Evolutionary conservation across 92 coral and sea anemone species (phyloP).

Genomic region (Nematostella vectensis): DNA sequence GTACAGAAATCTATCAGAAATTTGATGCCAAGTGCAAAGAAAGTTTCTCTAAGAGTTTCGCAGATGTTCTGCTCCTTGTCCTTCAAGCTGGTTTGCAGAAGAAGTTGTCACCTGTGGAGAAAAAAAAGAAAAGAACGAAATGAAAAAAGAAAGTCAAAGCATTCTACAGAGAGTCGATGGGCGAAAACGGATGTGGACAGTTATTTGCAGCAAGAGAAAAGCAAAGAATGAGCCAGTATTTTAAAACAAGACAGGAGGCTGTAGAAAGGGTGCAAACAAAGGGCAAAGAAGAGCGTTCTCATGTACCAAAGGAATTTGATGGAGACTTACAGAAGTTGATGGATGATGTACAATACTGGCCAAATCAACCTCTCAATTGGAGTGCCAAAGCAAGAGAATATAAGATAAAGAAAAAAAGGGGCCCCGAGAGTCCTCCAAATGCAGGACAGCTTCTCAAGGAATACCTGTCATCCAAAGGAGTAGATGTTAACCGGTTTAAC

Average conservation of each 20-base stretch:
- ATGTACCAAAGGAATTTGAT: neutral
- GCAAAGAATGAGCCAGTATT: slow-evolving; percentile 5
- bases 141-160: slow-evolving; percentile 4
- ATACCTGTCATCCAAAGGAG: slow-evolving; percentile 7
- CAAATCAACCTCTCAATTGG: slow-evolving; percentile 14
- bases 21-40: slow-evolving; percentile 7
- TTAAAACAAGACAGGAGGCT: slow-evolving; percentile 6
- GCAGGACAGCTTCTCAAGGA: slow-evolving; percentile 16
- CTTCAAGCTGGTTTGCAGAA: slow-evolving; percentile 8
- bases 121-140: neutral
- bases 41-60: neutral
- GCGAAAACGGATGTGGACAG: neutral
- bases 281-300: neutral
- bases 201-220: neutral
- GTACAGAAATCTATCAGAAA: neutral
- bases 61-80: slow-evolving; percentile 3
- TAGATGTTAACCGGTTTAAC: slow-evolving; percentile 6
- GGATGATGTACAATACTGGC: slow-evolving; percentile 2
- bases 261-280: slow-evolving; percentile 10
- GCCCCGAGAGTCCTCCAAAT: slow-evolving; percentile 4
- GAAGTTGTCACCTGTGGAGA: slow-evolving; percentile 3
- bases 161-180: neutral
- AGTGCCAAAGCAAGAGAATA: slow-evolving; percentile 25
- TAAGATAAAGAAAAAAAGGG: slow-evolving; percentile 4
- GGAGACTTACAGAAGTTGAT: slow-evolving; percentile 10